These are phyloP conservation scores for Uromys caudimaculatus DNA, from an alignment of 2,797 vertebrate species.

Conservation along the genomic window DNA sequence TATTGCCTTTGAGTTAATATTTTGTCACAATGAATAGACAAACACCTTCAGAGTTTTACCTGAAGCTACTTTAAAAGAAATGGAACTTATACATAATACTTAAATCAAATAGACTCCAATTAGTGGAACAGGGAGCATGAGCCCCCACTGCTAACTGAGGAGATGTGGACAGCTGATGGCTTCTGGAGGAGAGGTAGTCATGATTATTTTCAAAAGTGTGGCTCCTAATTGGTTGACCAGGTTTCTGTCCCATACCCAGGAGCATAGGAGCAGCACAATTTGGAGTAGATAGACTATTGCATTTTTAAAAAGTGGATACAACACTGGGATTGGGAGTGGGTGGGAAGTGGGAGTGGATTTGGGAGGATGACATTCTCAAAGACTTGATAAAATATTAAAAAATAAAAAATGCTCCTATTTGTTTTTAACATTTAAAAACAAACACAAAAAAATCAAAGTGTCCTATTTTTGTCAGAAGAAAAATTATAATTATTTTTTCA, in stretches of 20 bases:
- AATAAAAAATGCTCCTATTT: slow-evolving; percentile 31
- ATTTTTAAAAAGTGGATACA: neutral
- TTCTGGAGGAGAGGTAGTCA: neutral
- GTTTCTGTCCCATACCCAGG: neutral
- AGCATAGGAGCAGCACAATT: neutral
- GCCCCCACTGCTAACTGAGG: neutral
- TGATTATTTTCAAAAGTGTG: neutral
- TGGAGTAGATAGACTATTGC: neutral
- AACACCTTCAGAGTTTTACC: slow-evolving; percentile 53
- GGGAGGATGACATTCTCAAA: neutral
- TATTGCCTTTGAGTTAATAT: neutral
- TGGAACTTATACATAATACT: neutral
- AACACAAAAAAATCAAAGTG: slow-evolving; percentile 29
- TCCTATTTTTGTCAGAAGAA: slow-evolving; percentile 44
- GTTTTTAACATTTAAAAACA: slow-evolving; percentile 51
- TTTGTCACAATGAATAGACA: slow-evolving; percentile 44
- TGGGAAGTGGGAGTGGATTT: neutral
- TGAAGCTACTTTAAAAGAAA: slow-evolving; percentile 43
- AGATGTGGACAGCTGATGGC: too few relatives aligned
- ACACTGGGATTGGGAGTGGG: too few relatives aligned
- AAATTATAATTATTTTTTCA: slow-evolving; percentile 53
- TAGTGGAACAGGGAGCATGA: neutral
- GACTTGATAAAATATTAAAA: neutral
- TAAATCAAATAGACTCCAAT: neutral
- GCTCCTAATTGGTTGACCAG: neutral